phyloP scores from a whole-genome alignment of 2,797 vertebrate genomes.

The Aphelocoma californica region DNA sequence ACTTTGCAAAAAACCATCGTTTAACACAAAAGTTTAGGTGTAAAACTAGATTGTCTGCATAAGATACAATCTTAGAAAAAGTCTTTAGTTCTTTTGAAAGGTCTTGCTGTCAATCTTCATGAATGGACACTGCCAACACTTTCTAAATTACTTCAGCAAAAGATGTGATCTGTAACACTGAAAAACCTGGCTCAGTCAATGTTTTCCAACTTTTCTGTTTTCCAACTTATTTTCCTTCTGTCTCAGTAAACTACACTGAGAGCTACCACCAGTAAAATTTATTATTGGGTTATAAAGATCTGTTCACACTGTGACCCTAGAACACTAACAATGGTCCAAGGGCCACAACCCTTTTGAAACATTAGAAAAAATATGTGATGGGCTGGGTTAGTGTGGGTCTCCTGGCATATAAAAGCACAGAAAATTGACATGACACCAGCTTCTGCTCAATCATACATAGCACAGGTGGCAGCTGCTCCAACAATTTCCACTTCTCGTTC shows the following conservation, averaged over 20 bases:
- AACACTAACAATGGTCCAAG: neutral
- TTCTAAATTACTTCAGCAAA: neutral
- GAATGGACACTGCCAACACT: neutral
- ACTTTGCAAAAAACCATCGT: neutral
- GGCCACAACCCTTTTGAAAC: neutral
- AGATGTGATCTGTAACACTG: neutral
- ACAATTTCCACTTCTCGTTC: neutral
- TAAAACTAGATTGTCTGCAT: neutral
- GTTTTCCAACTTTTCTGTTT: neutral
- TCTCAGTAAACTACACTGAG: neutral
- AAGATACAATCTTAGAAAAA: neutral
- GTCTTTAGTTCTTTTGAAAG: neutral
- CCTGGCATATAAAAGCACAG: neutral
- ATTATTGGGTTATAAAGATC: neutral
- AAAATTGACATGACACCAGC: neutral
- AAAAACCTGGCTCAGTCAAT: neutral
- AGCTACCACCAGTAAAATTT: neutral
- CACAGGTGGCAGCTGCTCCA: conserved; percentile 27
- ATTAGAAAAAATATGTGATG: neutral
- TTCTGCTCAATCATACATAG: neutral
- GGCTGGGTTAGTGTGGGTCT: neutral
- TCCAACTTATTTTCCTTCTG: neutral
- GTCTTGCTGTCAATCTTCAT: neutral
- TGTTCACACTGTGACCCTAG: neutral
- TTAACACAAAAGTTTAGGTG: neutral